phyloP scores from a whole-genome alignment of 2,113 vertebrate species.

The Notiomystis cincta region DNA sequence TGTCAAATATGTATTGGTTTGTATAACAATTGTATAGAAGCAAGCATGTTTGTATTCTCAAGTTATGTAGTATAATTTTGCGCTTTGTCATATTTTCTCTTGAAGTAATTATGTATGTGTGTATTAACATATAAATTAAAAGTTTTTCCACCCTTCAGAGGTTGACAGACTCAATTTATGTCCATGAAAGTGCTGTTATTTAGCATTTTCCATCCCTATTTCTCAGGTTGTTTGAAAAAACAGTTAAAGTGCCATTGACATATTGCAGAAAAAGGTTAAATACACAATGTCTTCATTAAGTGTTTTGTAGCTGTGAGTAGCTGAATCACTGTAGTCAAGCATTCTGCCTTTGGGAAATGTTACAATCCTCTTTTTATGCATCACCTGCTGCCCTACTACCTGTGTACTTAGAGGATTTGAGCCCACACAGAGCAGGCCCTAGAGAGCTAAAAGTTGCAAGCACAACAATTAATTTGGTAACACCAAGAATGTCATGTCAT shows the following conservation, averaged over 20 bases:
- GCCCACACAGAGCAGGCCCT: neutral
- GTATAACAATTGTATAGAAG: neutral
- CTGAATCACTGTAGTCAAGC: neutral
- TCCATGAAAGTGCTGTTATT: neutral
- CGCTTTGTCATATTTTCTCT: neutral
- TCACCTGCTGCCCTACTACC: neutral
- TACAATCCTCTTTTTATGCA: neutral
- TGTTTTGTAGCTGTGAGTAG: neutral
- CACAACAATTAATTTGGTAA: neutral
- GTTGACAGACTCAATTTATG: neutral
- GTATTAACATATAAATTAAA: neutral
- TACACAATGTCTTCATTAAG: accelerated
- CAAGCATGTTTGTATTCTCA: neutral
- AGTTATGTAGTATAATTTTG: neutral
- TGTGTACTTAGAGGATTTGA: neutral
- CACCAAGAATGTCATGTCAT: accelerated
- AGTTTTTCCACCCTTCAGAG: neutral
- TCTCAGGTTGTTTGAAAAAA: neutral
- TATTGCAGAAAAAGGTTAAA: neutral
- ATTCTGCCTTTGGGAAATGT: neutral
- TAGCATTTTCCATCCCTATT: neutral
- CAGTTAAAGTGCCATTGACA: neutral
- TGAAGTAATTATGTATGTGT: neutral
- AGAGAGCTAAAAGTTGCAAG: neutral
- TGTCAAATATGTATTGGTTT: neutral